Evolutionary conservation across 2,888 invertebrate species (phyloP), one percentile per base, ranked within the genome.

Genomic region (Pterostichus niger): DNA sequence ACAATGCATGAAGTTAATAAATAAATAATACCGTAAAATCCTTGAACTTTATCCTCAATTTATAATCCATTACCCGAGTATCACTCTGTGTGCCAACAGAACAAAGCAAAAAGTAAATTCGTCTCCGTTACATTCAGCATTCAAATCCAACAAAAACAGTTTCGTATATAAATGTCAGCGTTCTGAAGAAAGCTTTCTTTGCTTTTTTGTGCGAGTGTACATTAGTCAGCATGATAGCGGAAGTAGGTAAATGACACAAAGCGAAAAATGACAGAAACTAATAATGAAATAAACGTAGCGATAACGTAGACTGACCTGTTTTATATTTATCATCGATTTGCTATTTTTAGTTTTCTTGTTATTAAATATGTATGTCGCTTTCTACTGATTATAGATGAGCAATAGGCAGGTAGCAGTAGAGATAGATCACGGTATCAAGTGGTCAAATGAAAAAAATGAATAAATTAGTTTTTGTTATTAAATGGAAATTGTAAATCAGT

Each of bases 281-380:
- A 33, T 59, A 64, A 64, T 64, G 35, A 64, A 64, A 71, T 71
- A 71, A 71, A 35, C 33, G 1, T 7, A 9, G 40, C 24, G 68
- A 71, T 71, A 75, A 49, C 49, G 75, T 9, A 31, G 52, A 52
- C 75, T 52, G 52, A 52, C 75, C 52, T 52, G 52, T 75, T 75
- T 44, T 75, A 52, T 75, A 52, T 75, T 75, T 75, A 75, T 75
- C 52, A 75, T 75, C 33, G 75, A 75, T 75, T 75, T 44, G 68
- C 44, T 71, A 71, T 71, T 71, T 71, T 71, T 71, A 71, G 68
- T 40, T 44, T 71, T 71, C 68, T 71, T 64, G 35, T 64, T 44
- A 44, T 71, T 44, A 17, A 71, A 44, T 71, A 71, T 71, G 68
- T 71, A 71, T 71, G 68, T 71, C 68, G 68, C 44, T 71, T 71